These are phyloP conservation scores for Erythrocercus mccallii DNA, from an alignment of 2,113 vertebrate species.

Conservation along the genomic window DNA sequence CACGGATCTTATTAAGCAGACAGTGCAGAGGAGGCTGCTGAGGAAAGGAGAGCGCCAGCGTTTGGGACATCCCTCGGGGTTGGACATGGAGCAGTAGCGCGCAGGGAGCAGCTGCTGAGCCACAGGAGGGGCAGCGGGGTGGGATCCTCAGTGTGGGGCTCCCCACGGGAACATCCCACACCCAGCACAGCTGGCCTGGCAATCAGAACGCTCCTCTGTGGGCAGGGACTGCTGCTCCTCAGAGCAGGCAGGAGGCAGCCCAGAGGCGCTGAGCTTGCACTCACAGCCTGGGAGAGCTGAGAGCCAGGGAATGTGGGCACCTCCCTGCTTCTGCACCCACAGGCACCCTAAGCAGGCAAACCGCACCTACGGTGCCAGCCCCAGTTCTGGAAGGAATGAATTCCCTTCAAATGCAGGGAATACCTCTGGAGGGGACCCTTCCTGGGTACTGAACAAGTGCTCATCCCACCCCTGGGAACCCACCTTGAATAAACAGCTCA, in stretches of 20 bases:
- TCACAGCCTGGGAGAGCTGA: background rate
- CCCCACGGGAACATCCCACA: background rate
- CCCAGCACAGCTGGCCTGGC: rapidly evolving
- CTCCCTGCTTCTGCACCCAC: background rate
- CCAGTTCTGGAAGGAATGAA: background rate
- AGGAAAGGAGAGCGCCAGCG: background rate
- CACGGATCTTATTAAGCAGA: background rate
- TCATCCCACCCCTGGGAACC: rapidly evolving
- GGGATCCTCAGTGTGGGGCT: rapidly evolving
- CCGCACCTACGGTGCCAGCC: background rate
- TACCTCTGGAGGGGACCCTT: rapidly evolving
- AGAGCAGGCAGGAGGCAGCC: background rate
- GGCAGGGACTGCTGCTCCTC: background rate
- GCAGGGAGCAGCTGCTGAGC: background rate
- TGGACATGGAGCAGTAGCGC: background rate
- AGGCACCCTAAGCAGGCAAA: background rate
- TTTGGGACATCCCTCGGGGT: background rate
- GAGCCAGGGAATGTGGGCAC: rapidly evolving
- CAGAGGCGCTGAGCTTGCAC: background rate
- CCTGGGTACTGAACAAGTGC: rapidly evolving
- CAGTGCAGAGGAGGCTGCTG: background rate
- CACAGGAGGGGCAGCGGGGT: background rate
- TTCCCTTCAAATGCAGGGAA: background rate
- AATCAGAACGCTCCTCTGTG: rapidly evolving
- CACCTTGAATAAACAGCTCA: background rate